phyloP scores from a whole-genome alignment of 2,113 vertebrate species.

The Nipponia nippon region DNA sequence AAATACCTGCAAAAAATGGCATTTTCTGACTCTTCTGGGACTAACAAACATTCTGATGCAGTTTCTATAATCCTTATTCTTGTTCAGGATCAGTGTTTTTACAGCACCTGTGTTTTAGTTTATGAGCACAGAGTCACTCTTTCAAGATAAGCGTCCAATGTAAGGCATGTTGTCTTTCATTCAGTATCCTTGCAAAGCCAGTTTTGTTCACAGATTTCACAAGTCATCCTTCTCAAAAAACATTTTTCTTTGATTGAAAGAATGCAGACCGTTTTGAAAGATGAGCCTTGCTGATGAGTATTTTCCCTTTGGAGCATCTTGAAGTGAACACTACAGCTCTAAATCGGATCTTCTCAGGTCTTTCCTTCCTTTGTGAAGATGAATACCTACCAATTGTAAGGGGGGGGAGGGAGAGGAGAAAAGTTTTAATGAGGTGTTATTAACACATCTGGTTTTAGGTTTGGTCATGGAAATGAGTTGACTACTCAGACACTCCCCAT shows the following conservation, averaged over 20 bases:
- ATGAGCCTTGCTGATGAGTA: background rate
- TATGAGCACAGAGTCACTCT: background rate
- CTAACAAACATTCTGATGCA: slow-evolving; percentile 83
- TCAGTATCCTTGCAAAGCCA: background rate
- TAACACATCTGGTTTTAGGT: background rate
- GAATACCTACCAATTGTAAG: background rate
- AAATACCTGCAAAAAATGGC: slow-evolving; percentile 80
- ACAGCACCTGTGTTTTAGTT: background rate
- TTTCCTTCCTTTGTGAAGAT: background rate
- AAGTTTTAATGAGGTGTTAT: background rate
- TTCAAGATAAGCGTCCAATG: slow-evolving; percentile 43
- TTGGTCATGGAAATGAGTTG: background rate
- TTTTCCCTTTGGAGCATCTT: slow-evolving; percentile 28
- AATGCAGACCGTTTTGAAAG: background rate
- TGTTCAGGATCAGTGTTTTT: slow-evolving; percentile 38
- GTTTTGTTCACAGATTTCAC: slow-evolving; percentile 16
- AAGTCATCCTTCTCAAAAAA: slow-evolving; percentile 24
- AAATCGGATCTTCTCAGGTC: background rate
- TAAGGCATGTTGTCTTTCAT: slow-evolving; percentile 21
- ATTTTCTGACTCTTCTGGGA: slow-evolving; percentile 81
- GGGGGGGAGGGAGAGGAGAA: background rate
- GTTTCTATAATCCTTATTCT: slow-evolving; percentile 26
- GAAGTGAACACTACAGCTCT: background rate
- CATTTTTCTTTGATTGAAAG: background rate
- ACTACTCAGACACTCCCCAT: background rate